phyloP scores from a whole-genome alignment of 2,888 invertebrate genomes.

The Pyrrhia umbra region DNA sequence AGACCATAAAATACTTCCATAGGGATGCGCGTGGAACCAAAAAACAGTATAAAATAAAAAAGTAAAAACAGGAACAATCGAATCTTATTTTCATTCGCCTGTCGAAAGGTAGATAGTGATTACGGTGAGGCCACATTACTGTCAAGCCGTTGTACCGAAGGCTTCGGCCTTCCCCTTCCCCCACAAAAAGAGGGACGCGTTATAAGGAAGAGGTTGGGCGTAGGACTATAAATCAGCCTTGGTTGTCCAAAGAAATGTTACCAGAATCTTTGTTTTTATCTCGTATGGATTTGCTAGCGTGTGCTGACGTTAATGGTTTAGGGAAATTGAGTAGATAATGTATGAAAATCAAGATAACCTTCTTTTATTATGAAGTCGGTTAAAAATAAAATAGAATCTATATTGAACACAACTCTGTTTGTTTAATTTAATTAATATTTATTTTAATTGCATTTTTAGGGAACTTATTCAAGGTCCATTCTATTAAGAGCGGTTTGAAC shows the following conservation, averaged over 20 bases:
- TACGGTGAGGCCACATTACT: constrained; percentile 46
- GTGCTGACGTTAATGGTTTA: constrained; percentile 5
- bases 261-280: constrained; percentile 38
- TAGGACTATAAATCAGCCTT: constrained; percentile 53
- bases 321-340: constrained; percentile 12
- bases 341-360: no score
- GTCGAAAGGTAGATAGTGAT: constrained; percentile 42
- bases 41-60: neutral
- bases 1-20: no score
- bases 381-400: no score
- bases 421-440: no score
- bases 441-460: no score
- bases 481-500: no score
- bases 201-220: constrained; percentile 57
- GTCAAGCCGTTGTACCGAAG: constrained; percentile 19
- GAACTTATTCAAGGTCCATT: no score
- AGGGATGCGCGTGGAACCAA: no score
- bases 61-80: constrained; percentile 30
- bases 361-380: no score
- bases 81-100: constrained; percentile 31
- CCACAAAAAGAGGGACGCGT: constrained; percentile 48
- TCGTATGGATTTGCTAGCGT: constrained; percentile 9
- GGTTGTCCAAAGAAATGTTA: constrained; percentile 39
- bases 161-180: constrained; percentile 9
- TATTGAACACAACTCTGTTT: no score